These are phyloP conservation scores for Chionodraco myersi DNA, from an alignment of 2,113 vertebrate genomes.

Conservation along the genomic window DNA sequence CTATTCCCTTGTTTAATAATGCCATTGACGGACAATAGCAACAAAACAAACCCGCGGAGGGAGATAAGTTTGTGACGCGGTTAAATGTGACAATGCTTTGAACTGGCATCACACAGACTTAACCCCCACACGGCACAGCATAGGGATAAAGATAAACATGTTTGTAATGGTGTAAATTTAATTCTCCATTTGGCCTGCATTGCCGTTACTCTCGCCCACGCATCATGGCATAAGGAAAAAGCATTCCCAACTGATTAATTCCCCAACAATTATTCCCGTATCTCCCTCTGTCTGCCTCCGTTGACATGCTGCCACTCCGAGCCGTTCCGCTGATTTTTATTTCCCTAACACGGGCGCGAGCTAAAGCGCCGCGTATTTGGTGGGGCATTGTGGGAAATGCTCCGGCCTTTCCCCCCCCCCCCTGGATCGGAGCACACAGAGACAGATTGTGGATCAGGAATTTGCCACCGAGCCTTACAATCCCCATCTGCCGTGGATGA, in stretches of 20 bases:
- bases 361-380: conserved; percentile 61
- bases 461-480: conserved; percentile 83
- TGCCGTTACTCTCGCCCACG: conserved; percentile 53
- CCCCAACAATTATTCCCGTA: conserved; percentile 59
- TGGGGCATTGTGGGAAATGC: conserved; percentile 51
- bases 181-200: conserved; percentile 74
- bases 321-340: conserved; percentile 72
- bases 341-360: conserved; percentile 67
- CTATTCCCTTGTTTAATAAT: conserved; percentile 49
- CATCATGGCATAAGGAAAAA: conserved; percentile 41
- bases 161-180: conserved; percentile 86
- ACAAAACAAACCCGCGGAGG: conserved; percentile 27
- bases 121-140: conserved; percentile 61
- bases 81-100: conserved; percentile 80
- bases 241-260: conserved; percentile 69
- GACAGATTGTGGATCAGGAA: conserved; percentile 85
- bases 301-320: conserved; percentile 77
- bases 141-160: conserved; percentile 82
- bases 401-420: conserved; percentile 56
- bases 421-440: conserved; percentile 64
- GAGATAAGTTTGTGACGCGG: conserved; percentile 76
- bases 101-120: conserved; percentile 80
- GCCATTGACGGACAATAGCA: conserved; percentile 67
- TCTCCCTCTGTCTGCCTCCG: conserved; percentile 60
- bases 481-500: conserved; percentile 83